Conservation (phyloP, 2,797 vertebrate species). For the Urosaurus nigricauda region DNA sequence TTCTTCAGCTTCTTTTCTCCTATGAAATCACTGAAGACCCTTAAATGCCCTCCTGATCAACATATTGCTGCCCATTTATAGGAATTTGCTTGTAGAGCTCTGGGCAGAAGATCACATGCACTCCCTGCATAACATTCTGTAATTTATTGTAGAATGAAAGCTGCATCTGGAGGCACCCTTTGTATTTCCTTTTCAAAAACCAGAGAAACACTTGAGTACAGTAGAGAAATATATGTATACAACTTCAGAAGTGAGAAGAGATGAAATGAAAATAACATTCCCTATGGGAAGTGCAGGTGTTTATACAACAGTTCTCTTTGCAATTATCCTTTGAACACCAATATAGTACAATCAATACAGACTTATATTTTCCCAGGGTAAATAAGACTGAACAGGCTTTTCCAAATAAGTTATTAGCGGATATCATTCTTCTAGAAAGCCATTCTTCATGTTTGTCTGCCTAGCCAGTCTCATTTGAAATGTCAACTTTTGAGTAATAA, state of each 20-base stretch:
- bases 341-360: background rate
- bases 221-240: background rate
- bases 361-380: background rate
- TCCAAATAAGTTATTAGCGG: background rate
- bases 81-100: background rate
- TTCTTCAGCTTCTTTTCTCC: background rate
- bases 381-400: background rate
- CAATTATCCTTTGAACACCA: background rate
- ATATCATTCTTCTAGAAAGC: background rate
- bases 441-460: background rate
- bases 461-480: background rate
- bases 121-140: background rate
- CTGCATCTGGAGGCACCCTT: background rate
- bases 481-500: conserved; percentile 9
- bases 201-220: background rate
- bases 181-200: background rate
- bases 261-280: background rate
- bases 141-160: background rate
- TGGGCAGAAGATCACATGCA: background rate
- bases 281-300: background rate
- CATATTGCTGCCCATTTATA: background rate
- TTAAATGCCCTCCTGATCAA: no score
- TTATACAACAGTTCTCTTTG: background rate
- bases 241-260: background rate
- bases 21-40: background rate